Base-by-base conservation (phyloP, 2,888 invertebrate genomes). In the Brachypterus glaber region DNA sequence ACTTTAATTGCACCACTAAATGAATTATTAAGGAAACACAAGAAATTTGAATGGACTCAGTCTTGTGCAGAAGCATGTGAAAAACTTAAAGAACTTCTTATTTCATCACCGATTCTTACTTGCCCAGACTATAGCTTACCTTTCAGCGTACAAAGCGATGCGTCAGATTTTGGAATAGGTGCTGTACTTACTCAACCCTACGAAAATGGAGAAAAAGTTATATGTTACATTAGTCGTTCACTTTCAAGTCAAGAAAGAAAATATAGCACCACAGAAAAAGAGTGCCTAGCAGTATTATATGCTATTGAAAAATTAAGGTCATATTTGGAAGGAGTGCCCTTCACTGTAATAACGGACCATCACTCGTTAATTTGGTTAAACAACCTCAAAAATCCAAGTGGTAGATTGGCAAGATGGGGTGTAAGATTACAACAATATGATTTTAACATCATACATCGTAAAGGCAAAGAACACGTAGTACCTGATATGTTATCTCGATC, bases 291-390 rank as follows among this genome's bases (percentile, higher is more conserved):
- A 1, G 46, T 45, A 3, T 4, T 46, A 8, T 46, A 35, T 21
- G 29, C 29, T 2, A 17, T 45, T 3, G 33, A 41, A 12, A 40
- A 44, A 25, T 33, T 45, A 14, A 13, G 45, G 2, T 34, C 39
- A 2, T 45, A 44, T 29, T 15, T 45, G 15, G 45, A 45, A 33
- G 41, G 44, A 1, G 21, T 27, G 1, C 3, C 24, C 3, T 45
- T 45, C 30, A 44, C 15, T 1, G 32, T 45, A 1, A 26, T 39
- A 1, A 46, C 46, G 4, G 46, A 46, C 27, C 46, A 46, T 24
- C 17, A 41, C 16, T 30, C 33, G 1, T 29, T 45, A n/a, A 7
- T 35, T 9, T 45, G 43, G 43, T 18, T 44, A 12, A 8, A 33
- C 7, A 33, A 24, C 7, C 14, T 44, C 3, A 37, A 41, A n/a